phyloP scores from a whole-genome alignment of 2,797 vertebrate species.

The Pseudochaenichthys georgianus region DNA sequence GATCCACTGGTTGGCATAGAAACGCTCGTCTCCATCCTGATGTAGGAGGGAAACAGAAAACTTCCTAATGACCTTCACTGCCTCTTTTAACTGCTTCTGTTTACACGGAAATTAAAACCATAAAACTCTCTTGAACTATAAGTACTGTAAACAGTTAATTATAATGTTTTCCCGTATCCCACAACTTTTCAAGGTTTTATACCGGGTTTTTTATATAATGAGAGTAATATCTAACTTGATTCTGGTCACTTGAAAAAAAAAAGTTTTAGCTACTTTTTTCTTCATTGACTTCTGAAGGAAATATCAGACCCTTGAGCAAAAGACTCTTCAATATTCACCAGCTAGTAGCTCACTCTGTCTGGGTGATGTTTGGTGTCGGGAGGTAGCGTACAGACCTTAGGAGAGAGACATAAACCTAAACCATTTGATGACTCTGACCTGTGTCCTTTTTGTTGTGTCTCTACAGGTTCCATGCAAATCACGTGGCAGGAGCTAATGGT shows the following conservation, averaged over 20 bases:
- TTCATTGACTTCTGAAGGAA: not conserved
- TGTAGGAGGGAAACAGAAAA: not conserved
- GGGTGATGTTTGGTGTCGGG: not conserved
- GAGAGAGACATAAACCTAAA: not conserved
- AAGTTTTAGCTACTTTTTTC: not conserved
- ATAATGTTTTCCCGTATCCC: not conserved
- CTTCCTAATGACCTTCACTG: not conserved
- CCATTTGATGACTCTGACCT: too few species aligned
- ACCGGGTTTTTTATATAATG: not conserved
- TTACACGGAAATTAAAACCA: not conserved
- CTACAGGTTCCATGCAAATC: constrained; percentile 79
- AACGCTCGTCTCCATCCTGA: not conserved
- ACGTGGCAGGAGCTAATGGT: constrained; percentile 88
- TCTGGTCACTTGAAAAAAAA: not conserved
- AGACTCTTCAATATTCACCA: not conserved
- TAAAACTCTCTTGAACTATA: too few species aligned
- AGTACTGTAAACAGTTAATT: not conserved
- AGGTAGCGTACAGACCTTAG: not conserved
- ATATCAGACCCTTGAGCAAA: not conserved
- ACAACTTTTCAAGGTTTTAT: not conserved
- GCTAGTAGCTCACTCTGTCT: not conserved
- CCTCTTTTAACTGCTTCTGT: not conserved
- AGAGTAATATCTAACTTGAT: not conserved
- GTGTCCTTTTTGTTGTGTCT: constrained; percentile 1
- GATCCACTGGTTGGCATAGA: not conserved